These are phyloP conservation scores for Portunus trituberculatus DNA, from an alignment of 1,140 invertebrate species.

Conservation along the genomic window DNA sequence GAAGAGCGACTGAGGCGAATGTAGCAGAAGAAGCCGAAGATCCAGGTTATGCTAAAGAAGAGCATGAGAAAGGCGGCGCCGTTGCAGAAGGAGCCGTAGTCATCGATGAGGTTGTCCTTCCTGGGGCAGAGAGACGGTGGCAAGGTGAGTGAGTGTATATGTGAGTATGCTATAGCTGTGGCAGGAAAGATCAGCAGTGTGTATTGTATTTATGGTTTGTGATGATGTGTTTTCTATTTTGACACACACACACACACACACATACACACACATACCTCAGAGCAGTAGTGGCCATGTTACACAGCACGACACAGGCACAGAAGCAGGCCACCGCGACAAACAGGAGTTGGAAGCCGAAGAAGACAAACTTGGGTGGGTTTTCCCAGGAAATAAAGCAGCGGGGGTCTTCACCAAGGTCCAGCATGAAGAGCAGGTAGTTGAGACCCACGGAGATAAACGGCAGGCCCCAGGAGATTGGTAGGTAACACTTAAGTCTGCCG, in stretches of 20 bases:
- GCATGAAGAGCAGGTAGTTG: constrained; percentile 49
- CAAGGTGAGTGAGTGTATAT: not conserved
- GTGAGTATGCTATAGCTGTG: too few species aligned
- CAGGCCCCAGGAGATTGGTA: constrained; percentile 78
- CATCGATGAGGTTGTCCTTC: constrained; percentile 74
- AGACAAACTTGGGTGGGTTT: constrained; percentile 50
- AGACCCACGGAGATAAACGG: constrained; percentile 67
- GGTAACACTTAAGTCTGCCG: constrained; percentile 78
- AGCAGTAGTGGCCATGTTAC: constrained; percentile 54
- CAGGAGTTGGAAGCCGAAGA: constrained; percentile 56
- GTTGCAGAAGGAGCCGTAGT: constrained; percentile 68
- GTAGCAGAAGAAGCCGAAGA: constrained; percentile 59
- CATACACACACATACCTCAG: constrained; percentile 26
- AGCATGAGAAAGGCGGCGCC: constrained; percentile 56
- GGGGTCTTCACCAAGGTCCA: constrained; percentile 60
- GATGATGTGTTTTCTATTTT: too few species aligned
- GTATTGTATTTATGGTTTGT: too few species aligned
- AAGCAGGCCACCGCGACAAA: constrained; percentile 43
- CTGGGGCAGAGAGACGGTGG: not conserved
- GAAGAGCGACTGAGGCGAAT: constrained; percentile 27
- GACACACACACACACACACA: not conserved
- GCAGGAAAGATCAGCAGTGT: too few species aligned
- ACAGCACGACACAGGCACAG: constrained; percentile 46
- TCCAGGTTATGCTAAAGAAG: constrained; percentile 72
- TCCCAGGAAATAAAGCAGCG: constrained; percentile 65